Base-by-base conservation (phyloP, 2,113 vertebrate genomes). In the Eurystomus gularis region DNA sequence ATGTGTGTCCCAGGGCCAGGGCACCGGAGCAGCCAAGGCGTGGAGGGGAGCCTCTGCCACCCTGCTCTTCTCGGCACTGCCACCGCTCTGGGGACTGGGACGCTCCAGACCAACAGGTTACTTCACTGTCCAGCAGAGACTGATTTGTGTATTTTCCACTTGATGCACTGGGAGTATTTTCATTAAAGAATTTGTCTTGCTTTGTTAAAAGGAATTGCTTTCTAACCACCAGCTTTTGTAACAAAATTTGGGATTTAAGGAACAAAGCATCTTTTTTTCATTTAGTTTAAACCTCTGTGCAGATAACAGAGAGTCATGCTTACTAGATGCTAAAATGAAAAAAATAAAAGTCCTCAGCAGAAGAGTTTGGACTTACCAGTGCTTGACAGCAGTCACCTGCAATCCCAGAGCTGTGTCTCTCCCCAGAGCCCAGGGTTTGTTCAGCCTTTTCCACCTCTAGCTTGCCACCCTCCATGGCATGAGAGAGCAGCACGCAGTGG, bases 81-180 rank as follows among this genome's bases (percentile, higher is more conserved):
- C 78, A 29, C 17, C 2, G 61, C 65, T 14, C 64, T 26, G 54
- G 58, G 49, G 10, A 44, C 29, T 0, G 0, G 18, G 40, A 60
- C 3, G 4, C 28, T 72, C 57, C 66, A 61, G 75, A 37, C 49
- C 49, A 57, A 16, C 0, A 0, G 0, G 0, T 39, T 52, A 25
- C 70, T 49, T 66, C 82, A 33, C 44, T 0, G 1, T 46, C 77
- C 69, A 72, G 88, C 68, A 49, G 66, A 66, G 68, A 77, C 49
- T 16, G 58, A 17, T 42, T 44, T n/a, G 42, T 54, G 72, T 44
- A 60, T 72, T 71, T 88, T 48, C 73, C 37, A 75, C 60, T 28
- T 62, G 60, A 75, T 14, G 23, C 66, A 40, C 85, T 49, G 64
- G 82, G 29, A 94, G 26, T 16, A 17, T 84, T 94, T 61, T 82